Conservation (phyloP, 2,888 invertebrate genomes). For the Morpho deidamia region DNA sequence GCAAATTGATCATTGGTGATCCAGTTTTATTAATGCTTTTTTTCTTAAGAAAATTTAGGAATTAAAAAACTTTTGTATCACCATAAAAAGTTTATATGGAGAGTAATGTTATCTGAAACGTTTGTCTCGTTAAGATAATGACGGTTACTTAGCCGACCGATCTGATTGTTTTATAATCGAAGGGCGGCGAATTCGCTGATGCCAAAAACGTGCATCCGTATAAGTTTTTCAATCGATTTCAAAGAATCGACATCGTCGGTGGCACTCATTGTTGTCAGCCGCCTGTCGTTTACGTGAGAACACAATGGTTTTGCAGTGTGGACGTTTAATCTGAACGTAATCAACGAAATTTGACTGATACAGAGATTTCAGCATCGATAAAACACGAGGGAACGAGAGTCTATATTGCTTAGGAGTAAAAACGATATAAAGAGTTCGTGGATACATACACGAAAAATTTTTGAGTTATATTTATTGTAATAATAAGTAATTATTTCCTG, state of each 20-base stretch:
- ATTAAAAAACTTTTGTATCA: slow-evolving; percentile 3
- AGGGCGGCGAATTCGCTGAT: slow-evolving; percentile 69
- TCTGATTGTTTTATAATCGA: slow-evolving; percentile 43
- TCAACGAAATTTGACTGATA: slow-evolving; percentile 47
- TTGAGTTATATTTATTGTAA: neutral
- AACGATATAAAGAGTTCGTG: neutral
- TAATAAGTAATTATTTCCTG: no score
- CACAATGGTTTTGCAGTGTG: slow-evolving; percentile 66
- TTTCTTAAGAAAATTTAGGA: slow-evolving; percentile 1
- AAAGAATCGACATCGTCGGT: slow-evolving; percentile 70
- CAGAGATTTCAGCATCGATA: slow-evolving; percentile 20
- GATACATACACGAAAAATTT: neutral
- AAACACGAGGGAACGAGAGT: neutral
- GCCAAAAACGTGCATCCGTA: slow-evolving; percentile 75
- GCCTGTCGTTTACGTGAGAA: slow-evolving; percentile 72
- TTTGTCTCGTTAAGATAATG: slow-evolving; percentile 29
- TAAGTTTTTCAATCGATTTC: slow-evolving; percentile 73
- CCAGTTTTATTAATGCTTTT: neutral
- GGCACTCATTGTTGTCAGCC: slow-evolving; percentile 71
- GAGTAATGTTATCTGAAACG: slow-evolving; percentile 24
- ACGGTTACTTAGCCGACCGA: slow-evolving; percentile 31
- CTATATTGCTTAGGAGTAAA: neutral
- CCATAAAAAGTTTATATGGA: slow-evolving; percentile 14
- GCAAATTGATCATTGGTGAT: neutral
- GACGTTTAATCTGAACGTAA: slow-evolving; percentile 43